Percentiles rank a stretch among this genome's conserved stretches.
phyloP scores from a whole-genome alignment of 2,113 vertebrate genomes.

The Rhinolophus sinicus region DNA sequence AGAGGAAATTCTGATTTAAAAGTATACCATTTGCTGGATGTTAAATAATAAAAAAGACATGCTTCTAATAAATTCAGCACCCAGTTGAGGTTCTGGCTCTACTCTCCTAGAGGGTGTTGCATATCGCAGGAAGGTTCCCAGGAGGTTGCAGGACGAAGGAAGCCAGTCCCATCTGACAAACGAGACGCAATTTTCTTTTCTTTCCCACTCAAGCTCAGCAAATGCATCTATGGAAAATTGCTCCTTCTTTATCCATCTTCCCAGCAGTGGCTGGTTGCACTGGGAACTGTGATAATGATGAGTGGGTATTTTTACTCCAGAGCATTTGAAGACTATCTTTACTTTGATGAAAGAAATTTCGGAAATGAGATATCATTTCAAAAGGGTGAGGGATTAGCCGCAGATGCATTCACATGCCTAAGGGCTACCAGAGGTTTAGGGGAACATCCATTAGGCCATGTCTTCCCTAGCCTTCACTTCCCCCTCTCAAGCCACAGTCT shows the following conservation, averaged over 20 bases:
- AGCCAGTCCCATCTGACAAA: background rate
- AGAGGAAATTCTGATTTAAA: conserved; percentile 27
- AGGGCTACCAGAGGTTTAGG: background rate
- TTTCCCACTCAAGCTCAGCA: background rate
- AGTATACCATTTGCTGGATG: background rate
- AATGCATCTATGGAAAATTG: background rate
- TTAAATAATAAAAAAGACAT: background rate
- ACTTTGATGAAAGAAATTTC: background rate
- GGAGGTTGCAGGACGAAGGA: background rate
- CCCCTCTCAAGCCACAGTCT: background rate
- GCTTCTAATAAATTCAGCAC: background rate
- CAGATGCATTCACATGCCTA: background rate
- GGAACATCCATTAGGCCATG: background rate
- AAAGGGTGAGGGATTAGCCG: background rate
- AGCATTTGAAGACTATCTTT: background rate
- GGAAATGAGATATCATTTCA: background rate
- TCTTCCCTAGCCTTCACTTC: background rate
- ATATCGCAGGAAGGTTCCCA: background rate
- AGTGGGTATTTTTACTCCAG: background rate
- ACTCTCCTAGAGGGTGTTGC: background rate
- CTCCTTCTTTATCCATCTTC: background rate
- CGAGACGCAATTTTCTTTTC: background rate
- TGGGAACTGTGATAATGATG: background rate
- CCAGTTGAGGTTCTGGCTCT: background rate
- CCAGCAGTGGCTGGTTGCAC: background rate